Evolutionary conservation across 2,888 invertebrate species (phyloP).

Genomic region (Mechanitis messenoides): DNA sequence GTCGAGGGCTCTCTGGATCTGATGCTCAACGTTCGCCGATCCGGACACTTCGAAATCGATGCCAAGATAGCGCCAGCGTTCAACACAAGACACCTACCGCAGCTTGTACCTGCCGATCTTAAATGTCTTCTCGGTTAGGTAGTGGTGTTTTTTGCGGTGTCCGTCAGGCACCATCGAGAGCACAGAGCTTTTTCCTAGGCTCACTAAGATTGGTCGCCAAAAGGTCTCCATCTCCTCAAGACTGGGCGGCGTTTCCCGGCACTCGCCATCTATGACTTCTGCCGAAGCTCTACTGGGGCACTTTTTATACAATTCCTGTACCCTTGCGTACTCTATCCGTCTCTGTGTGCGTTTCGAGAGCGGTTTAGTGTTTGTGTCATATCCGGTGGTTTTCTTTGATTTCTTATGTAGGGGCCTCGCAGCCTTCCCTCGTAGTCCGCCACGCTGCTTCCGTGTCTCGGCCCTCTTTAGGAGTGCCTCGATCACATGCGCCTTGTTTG

Average conservation of each 20-base stretch:
- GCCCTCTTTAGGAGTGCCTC: constrained; percentile 13
- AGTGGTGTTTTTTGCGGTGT: not conserved
- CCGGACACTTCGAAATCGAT: constrained; percentile 40
- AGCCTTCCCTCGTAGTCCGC: constrained; percentile 8
- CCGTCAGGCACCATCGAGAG: constrained; percentile 33
- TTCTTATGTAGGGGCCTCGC: constrained; percentile 7
- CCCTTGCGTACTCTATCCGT: constrained; percentile 27
- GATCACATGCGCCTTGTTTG: not conserved
- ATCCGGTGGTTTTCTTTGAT: not conserved
- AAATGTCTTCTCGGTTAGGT: not conserved
- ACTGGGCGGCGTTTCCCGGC: constrained; percentile 19
- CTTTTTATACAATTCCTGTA: constrained; percentile 27
- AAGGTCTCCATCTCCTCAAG: constrained; percentile 28
- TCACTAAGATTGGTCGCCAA: constrained; percentile 27
- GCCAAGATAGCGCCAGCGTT: constrained; percentile 38
- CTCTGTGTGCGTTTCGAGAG: constrained; percentile 14
- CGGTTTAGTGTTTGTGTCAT: constrained; percentile 7
- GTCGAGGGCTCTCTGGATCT: constrained; percentile 24
- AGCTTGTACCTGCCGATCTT: constrained; percentile 20
- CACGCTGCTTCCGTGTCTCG: constrained; percentile 5
- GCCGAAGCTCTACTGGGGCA: constrained; percentile 23
- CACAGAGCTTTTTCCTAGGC: constrained; percentile 34
- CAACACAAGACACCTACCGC: constrained; percentile 32
- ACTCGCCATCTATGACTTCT: constrained; percentile 27
- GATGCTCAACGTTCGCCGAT: constrained; percentile 5